phyloP scores from a whole-genome alignment of 1,140 invertebrate species.

The Pseudachorutes palmiensis region DNA sequence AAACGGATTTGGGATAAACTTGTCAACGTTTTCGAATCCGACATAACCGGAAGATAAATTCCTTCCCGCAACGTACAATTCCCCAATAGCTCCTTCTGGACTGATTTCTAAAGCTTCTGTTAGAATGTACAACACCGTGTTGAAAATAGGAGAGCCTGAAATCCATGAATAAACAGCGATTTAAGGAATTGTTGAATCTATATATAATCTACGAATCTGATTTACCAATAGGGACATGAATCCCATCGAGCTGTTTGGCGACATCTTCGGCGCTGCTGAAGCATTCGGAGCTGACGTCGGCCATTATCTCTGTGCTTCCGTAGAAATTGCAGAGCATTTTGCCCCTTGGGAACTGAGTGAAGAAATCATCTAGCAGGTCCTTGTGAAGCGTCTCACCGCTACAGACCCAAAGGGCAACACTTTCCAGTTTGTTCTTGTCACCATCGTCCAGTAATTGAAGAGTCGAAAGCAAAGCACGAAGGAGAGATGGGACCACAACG shows the following conservation, averaged over 20 bases:
- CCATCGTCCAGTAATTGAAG: conserved; percentile 42
- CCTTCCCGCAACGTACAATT: conserved; percentile 65
- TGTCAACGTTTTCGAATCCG: conserved; percentile 58
- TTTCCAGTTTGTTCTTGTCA: conserved; percentile 41
- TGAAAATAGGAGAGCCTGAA: not conserved
- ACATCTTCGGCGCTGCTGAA: conserved; percentile 50
- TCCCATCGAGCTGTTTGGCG: conserved; percentile 44
- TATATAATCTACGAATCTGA: no score
- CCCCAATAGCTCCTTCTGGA: conserved; percentile 54
- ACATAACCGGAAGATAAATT: conserved; percentile 74
- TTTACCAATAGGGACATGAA: conserved; percentile 74
- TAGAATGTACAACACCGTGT: not conserved
- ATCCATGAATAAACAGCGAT: no score
- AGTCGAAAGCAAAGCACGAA: conserved; percentile 66
- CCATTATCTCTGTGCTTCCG: conserved; percentile 80
- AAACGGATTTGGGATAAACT: conserved; percentile 63
- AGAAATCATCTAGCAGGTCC: conserved; percentile 61
- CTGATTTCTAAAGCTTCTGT: not conserved
- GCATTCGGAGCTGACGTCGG: conserved; percentile 63
- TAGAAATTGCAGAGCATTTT: conserved; percentile 74
- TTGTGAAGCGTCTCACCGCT: conserved; percentile 67
- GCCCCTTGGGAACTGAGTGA: conserved; percentile 53
- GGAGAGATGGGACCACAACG: conserved; percentile 70
- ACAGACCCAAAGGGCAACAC: conserved; percentile 67
- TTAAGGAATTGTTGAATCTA: no score